These are phyloP conservation scores for Nesogale talazaci DNA, from an alignment of 2,113 vertebrate genomes.

Conservation along the genomic window DNA sequence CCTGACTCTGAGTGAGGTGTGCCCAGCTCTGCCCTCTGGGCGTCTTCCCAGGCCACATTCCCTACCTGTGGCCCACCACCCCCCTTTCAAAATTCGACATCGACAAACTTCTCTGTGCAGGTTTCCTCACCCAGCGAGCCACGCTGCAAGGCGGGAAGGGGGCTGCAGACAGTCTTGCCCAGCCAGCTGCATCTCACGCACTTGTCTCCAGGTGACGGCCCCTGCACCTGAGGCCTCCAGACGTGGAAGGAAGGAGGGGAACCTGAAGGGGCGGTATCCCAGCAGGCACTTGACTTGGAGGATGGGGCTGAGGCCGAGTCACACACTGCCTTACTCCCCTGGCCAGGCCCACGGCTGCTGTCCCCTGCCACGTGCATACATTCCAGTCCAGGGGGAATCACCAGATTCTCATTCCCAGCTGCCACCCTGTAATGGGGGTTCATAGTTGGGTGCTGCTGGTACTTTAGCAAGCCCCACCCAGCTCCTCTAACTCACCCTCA, in stretches of 20 bases:
- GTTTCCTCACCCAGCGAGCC: neutral
- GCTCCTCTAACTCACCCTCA: neutral
- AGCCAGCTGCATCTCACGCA: neutral
- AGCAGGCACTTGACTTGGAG: neutral
- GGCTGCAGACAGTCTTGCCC: neutral
- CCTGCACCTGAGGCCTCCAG: neutral
- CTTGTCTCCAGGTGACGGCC: neutral
- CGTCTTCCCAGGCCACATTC: neutral
- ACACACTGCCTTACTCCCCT: neutral
- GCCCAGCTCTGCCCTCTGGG: neutral
- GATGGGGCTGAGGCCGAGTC: neutral
- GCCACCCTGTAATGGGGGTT: neutral
- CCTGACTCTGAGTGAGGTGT: neutral
- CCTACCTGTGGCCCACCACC: neutral
- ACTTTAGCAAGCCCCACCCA: fast-evolving
- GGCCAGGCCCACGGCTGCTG: neutral
- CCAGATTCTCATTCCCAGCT: too few species aligned
- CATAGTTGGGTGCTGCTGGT: neutral
- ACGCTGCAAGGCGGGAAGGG: neutral
- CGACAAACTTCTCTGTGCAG: neutral
- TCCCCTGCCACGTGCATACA: too few species aligned
- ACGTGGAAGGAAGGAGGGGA: neutral
- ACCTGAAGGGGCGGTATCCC: too few species aligned
- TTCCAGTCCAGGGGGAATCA: too few species aligned
- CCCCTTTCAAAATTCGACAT: neutral